Evolutionary conservation across 2,797 vertebrate genomes (phyloP), one percentile per base, ranked within the genome.

Genomic region (Aphelocoma californica): DNA sequence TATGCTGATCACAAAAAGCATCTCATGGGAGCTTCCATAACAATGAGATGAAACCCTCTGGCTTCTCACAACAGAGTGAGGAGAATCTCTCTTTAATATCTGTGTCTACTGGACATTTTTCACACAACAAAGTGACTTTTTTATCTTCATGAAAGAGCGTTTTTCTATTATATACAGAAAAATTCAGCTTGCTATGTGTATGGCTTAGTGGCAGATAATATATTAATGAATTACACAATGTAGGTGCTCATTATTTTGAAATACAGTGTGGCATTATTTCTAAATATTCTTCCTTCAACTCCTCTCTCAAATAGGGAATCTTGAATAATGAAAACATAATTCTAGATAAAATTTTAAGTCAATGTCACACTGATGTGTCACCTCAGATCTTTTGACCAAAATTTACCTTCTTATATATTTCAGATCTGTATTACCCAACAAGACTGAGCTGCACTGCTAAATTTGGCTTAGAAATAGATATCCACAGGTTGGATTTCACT

Each of bases 1-100:
- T 90, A 95, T 90, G 40, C 32, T 96, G 77, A 96, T 96, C 84
- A 81, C 40, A 77, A 77, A 89, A 92, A 64, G 2, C 26, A 62
- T 80, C 65, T 86, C 60, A 51, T 71, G 42, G 32, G 73, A 85
- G 0, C 23, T 75, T 93, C 64, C 11, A 6, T 32, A 88, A 74
- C 72, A 92, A 91, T 72, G 40, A 89, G 78, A 82, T 40, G 16
- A 67, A 96, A 86, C 85, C 51, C 89, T 48, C 26, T 88, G 34
- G 14, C 13, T 96, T 74, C 78, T 87, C 28, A 62, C 17, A 88
- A 70, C 42, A 74, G 88, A 77, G 18, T 36, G 31, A 82, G 8
- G 10, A 81, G 11, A 65, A 72, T 69, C 5, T 51, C 7, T 79
- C 45, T 79, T 87, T 64, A 86, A 48, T 82, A 50, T 66, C 25